Evolutionary conservation across 2,113 vertebrate species (phyloP).

Genomic region (Geothlypis trichas): DNA sequence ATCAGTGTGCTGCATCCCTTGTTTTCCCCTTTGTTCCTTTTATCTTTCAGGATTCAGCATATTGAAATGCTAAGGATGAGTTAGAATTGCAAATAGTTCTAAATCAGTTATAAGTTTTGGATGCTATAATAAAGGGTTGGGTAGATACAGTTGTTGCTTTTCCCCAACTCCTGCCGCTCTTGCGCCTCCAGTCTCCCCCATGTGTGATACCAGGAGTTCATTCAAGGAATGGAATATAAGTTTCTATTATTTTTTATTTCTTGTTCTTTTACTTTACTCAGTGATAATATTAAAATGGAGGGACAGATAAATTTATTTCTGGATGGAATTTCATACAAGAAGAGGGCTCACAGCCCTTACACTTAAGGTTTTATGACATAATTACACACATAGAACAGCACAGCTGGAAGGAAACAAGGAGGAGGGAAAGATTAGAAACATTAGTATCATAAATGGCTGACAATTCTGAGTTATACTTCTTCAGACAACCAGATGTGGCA

Average conservation of each 20-base stretch:
- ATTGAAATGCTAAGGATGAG: background rate
- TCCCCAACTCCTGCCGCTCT: accelerated
- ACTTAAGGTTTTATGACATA: background rate
- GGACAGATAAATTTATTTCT: background rate
- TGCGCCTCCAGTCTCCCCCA: accelerated
- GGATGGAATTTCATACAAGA: background rate
- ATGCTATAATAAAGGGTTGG: background rate
- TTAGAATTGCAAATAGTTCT: background rate
- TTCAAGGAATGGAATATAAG: background rate
- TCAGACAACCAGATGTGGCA: background rate
- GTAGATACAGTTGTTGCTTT: background rate
- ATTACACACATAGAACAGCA: background rate
- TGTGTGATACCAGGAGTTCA: background rate
- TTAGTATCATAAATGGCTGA: background rate
- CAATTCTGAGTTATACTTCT: background rate
- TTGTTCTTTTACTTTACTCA: background rate
- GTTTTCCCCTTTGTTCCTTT: background rate
- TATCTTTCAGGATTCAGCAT: background rate
- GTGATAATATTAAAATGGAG: background rate
- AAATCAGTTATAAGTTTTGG: background rate
- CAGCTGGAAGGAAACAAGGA: background rate
- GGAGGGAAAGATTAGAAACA: background rate
- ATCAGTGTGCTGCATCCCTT: background rate
- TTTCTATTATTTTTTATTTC: background rate
- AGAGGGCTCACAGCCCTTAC: background rate